Evolutionary conservation across 2,113 vertebrate genomes (phyloP), one percentile per base, ranked within the genome.

Genomic region (Phocoena sinus): DNA sequence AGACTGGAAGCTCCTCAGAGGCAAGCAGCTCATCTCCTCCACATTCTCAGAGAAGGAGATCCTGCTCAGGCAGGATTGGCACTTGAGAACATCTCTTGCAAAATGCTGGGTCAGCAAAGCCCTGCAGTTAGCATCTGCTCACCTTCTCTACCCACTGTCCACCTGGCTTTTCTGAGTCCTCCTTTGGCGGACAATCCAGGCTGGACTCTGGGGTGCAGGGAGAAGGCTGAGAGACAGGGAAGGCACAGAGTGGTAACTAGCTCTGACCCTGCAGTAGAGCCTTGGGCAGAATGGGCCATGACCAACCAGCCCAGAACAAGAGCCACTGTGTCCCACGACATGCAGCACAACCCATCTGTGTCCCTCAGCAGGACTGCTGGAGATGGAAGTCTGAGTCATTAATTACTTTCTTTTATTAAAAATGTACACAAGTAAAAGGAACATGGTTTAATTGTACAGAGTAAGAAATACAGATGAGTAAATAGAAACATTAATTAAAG

Each of bases 401-500:
- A 15, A 26, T 79, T 84, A 60, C 71, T 82, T 87, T 93, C 14
- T 91, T 89, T 97, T 81, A 82, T 95, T 96, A 81, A 77, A 94
- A 93, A 85, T 68, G 28, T 76, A 93, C 65, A 93, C 82, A 73
- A 50, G 26, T 58, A 76, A 91, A 96, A 80, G n/a, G 70, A 94
- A 65, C 41, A 70, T 60, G 10, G 63, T 47, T 86, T 74, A 65
- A 67, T 56, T 89, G 26, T 41, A 68, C 80, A 92, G 90, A 94
- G 71, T 76, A 96, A 96, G 84, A 97, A 92, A 82, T 36, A 81
- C 21, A 81, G 56, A 90, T 38, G 47, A 86, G 68, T 86, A 93
- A 97, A 90, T 68, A 89, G 89, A 94, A 62, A 87, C 41, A 86
- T 36, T 91, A n/a, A 79, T 89, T 73, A 60, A 76, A 96, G 79